Percentiles rank a stretch among this genome's conserved stretches.
Conservation (phyloP, 1,140 invertebrate genomes). For the Lordiphosa mommai region DNA sequence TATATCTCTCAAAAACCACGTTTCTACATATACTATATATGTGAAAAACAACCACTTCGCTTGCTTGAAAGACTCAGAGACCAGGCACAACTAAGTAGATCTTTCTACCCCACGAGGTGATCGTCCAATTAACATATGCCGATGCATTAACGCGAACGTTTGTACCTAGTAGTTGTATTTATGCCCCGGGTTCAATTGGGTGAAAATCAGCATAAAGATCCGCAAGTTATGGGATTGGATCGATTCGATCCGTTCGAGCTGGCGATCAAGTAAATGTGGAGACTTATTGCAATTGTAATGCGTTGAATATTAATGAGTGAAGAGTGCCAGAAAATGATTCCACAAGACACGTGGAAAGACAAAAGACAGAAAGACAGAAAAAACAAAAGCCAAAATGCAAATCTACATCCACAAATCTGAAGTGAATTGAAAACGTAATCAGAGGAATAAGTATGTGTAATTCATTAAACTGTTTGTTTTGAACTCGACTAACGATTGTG, state of each 20-base stretch:
- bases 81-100: no score
- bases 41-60: no score
- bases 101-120: no score
- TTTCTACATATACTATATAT: no score
- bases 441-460: no score
- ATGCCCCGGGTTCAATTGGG: constrained; percentile 40
- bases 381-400: constrained; percentile 2
- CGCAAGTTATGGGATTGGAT: constrained; percentile 64
- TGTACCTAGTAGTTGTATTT: no score
- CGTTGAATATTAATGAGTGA: constrained; percentile 75
- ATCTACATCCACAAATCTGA: not conserved
- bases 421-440: no score
- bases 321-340: not conserved
- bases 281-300: constrained; percentile 76
- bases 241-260: constrained; percentile 25
- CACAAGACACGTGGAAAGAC: constrained; percentile 21
- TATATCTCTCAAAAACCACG: no score
- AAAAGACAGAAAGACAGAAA: not conserved
- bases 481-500: no score
- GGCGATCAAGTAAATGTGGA: constrained; percentile 45
- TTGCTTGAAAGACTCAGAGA: no score
- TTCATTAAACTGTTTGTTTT: not conserved
- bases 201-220: constrained; percentile 77
- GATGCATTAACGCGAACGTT: no score
- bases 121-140: no score